Conservation (phyloP, 2,797 vertebrate genomes). For the Synaphobranchus kaupii region DNA sequence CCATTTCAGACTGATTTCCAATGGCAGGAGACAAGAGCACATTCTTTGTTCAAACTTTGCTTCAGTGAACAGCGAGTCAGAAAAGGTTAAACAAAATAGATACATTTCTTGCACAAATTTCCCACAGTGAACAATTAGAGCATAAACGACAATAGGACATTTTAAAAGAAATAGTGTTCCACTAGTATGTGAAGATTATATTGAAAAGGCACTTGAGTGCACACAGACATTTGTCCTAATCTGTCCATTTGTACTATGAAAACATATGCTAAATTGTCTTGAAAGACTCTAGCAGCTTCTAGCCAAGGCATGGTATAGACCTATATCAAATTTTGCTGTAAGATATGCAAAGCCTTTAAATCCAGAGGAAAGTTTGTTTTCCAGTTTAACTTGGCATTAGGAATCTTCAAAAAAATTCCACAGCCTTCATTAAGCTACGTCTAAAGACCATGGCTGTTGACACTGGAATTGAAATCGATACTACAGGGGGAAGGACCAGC, state of each 20-base stretch:
- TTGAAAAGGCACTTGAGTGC: constrained; percentile 31
- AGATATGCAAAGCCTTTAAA: neutral
- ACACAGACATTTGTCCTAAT: neutral
- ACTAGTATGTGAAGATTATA: neutral
- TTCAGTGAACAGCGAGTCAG: neutral
- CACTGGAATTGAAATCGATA: neutral
- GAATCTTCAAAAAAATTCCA: neutral
- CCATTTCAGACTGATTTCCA: neutral
- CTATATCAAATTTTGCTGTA: constrained; percentile 19
- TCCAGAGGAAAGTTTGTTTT: neutral
- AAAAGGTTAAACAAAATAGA: neutral
- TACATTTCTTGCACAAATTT: neutral
- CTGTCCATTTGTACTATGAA: neutral
- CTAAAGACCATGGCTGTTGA: neutral
- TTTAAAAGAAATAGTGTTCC: neutral
- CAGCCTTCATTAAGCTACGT: neutral
- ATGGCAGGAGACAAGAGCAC: neutral
- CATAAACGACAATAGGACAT: neutral
- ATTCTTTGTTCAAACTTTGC: neutral
- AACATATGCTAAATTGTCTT: neutral
- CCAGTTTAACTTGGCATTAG: neutral
- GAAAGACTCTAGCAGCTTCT: neutral
- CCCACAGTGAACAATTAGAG: neutral
- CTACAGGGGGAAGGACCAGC: neutral
- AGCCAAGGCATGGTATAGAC: neutral